Base-by-base conservation (phyloP, 1,140 invertebrate species). In the Pteromalus puparum region DNA sequence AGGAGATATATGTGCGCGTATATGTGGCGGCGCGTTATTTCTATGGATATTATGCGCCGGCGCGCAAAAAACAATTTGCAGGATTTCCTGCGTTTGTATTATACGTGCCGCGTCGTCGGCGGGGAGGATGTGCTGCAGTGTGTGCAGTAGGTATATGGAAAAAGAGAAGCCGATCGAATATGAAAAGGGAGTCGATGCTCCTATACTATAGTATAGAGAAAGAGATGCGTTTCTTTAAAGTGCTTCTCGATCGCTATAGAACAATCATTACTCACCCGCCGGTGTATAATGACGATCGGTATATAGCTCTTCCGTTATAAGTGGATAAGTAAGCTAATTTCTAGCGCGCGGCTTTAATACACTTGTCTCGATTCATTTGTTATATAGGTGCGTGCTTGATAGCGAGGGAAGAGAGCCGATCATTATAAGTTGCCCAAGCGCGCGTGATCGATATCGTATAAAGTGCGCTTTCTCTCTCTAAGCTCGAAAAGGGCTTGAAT, bases 261-360 rank as follows among this genome's bases (percentile, higher is more conserved):
- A 75, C 70, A 42, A 75, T 82, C 72, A 82, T 82, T 73, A 53
- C 72, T 46, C 72, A 70, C 10, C 38, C 7, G 38, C 46, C 6
- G 30, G 73, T 7, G 1, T n/a, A n/a, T 61, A 61, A 61, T 81
- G 75, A 82, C 74, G n/a, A 75, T 75, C 46, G 24, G 30, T 2
- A n/a, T 26, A 21, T 18, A 34, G 21, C 61, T 28, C 18, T 48
- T 28, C 81, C 81, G 81, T 82, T 82, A 82, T 82, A 82, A 82
- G 74, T 82, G 81, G 53, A 76, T 82, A 76, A 75, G 72, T 65
- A 75, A 73, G 81, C 72, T 82, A 75, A 82, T 75, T 82, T 82
- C 46, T 81, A 24, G 28, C n/a, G 24, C 38, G 38, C 38, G 38
- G 21, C 53, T n/a, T 61, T 61, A 61, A 61, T 61, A 61, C 1